Evolutionary conservation across 2,797 vertebrate species (phyloP).

Genomic region (Crax fasciolata): DNA sequence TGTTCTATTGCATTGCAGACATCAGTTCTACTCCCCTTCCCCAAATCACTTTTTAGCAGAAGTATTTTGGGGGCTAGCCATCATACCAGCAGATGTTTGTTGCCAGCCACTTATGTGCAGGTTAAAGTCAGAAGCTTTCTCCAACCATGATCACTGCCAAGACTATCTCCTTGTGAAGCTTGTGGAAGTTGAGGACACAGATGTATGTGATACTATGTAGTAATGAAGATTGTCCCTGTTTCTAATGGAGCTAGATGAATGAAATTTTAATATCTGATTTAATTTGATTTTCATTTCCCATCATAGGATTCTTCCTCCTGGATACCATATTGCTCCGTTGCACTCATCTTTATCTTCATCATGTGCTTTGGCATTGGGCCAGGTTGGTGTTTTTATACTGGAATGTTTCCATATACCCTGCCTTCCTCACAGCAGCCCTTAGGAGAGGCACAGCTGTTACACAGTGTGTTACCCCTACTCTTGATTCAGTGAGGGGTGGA

Average conservation of each 20-base stretch:
- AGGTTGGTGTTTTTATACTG: conserved; percentile 79
- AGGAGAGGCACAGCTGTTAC: neutral
- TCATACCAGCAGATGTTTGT: neutral
- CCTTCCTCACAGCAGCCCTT: neutral
- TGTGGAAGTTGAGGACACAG: neutral
- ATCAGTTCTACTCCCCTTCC: neutral
- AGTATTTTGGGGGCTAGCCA: neutral
- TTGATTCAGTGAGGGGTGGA: neutral
- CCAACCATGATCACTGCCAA: neutral
- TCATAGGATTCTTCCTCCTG: conserved; percentile 81
- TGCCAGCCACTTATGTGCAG: neutral
- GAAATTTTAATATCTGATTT: neutral
- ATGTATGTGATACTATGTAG: neutral
- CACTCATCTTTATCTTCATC: conserved; percentile 84
- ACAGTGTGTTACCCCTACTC: neutral
- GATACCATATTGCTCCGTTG: conserved; percentile 83
- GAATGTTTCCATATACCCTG: neutral
- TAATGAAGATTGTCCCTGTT: neutral
- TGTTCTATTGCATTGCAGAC: neutral
- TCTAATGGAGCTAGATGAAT: neutral
- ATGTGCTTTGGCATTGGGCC: conserved; percentile 86
- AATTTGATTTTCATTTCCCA: conserved; percentile 2
- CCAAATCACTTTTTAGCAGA: neutral
- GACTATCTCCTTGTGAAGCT: neutral
- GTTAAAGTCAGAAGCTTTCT: neutral